Conservation (phyloP, 2,113 vertebrate genomes). For the Xerus inauris region DNA sequence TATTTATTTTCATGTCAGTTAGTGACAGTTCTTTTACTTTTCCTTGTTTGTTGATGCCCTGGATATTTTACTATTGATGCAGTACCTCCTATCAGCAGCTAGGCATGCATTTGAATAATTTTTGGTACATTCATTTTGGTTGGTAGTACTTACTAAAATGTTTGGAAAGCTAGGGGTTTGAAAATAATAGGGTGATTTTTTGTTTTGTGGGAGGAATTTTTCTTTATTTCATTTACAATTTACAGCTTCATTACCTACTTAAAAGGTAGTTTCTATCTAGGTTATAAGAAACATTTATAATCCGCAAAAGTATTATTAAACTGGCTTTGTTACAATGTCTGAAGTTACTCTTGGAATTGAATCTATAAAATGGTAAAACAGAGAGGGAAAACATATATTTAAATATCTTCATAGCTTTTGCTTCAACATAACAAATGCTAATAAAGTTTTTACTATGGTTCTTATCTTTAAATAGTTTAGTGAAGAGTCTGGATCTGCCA, state of each 20-base stretch:
- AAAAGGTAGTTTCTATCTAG: constrained; percentile 61
- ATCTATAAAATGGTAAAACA: constrained; percentile 25
- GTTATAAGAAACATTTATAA: constrained; percentile 25
- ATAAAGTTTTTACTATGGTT: background rate
- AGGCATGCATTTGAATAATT: constrained; percentile 28
- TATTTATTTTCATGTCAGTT: background rate
- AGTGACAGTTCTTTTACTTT: constrained; percentile 23
- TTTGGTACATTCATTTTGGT: constrained; percentile 32
- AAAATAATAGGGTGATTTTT: constrained; percentile 56
- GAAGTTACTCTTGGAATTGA: constrained; percentile 12
- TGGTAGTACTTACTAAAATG: constrained; percentile 17
- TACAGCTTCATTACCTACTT: constrained; percentile 64
- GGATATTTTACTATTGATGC: background rate
- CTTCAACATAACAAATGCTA: background rate
- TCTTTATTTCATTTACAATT: constrained; percentile 57
- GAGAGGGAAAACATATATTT: background rate
- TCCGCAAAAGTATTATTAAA: constrained; percentile 24
- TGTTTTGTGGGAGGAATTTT: constrained; percentile 41
- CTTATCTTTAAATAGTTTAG: background rate
- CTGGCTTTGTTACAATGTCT: constrained; percentile 13
- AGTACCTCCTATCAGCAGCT: background rate
- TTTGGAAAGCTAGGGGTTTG: background rate
- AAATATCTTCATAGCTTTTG: constrained; percentile 33
- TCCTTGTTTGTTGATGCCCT: background rate
- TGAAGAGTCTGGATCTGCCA: background rate